phyloP scores from a whole-genome alignment of 1,140 invertebrate species.

The Hyles vespertilio region DNA sequence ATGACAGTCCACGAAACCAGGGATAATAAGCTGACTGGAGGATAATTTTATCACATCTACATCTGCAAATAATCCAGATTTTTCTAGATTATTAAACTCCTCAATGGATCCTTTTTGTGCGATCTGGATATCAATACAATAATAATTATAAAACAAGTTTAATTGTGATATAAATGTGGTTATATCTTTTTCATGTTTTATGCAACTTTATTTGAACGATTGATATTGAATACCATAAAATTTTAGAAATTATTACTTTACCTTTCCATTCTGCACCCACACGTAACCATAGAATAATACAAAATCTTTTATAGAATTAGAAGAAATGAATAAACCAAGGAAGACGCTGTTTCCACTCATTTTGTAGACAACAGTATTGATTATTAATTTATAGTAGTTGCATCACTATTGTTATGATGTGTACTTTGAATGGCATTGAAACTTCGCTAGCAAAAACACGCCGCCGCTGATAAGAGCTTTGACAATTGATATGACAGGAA shows the following conservation, averaged over 20 bases:
- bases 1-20: conserved; percentile 93
- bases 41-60: conserved; percentile 58
- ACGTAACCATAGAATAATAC: conserved; percentile 43
- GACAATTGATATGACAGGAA: too few relatives aligned
- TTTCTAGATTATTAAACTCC: conserved; percentile 32
- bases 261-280: conserved; percentile 53
- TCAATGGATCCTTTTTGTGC: conserved; percentile 37
- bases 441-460: too few relatives aligned
- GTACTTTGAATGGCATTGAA: too few relatives aligned
- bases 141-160: conserved; percentile 1
- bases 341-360: conserved; percentile 34
- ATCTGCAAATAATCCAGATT: conserved; percentile 25
- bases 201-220: too few relatives aligned
- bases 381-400: too few relatives aligned
- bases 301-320: conserved; percentile 35
- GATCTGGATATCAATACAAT: conserved; percentile 35
- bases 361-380: not conserved
- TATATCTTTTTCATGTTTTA: too few relatives aligned
- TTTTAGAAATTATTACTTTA: conserved; percentile 25
- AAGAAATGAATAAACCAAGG: conserved; percentile 49
- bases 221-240: not conserved
- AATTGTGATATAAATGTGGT: not conserved
- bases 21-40: conserved; percentile 84
- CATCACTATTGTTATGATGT: too few relatives aligned
- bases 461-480: too few relatives aligned